Conservation (phyloP, 2,888 invertebrate species). For the Lithophane socia region DNA sequence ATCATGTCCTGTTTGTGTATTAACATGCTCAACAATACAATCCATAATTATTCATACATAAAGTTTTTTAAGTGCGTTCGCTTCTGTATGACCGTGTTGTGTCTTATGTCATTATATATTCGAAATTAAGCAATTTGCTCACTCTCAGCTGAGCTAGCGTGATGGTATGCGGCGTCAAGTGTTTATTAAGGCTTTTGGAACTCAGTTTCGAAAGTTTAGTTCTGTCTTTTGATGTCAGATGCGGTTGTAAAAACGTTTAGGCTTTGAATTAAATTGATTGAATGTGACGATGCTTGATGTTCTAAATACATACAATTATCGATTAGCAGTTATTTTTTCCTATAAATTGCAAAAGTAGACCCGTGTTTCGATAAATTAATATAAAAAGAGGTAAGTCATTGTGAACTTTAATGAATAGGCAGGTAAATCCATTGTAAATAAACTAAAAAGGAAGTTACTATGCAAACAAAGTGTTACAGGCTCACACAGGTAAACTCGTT, state of each 20-base stretch:
- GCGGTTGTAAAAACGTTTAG: slow-evolving; percentile 6
- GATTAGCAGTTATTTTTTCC: background rate
- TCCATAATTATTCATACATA: slow-evolving; percentile 4
- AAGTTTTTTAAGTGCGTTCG: slow-evolving; percentile 14
- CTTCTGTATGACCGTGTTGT: slow-evolving; percentile 15
- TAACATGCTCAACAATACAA: background rate
- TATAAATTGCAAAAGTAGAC: background rate
- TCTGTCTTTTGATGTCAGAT: slow-evolving; percentile 10
- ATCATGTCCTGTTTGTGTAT: background rate
- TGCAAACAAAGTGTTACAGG: slow-evolving; percentile 9
- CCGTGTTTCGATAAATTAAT: background rate
- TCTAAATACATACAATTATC: slow-evolving; percentile 24
- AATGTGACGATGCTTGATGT: slow-evolving; percentile 13
- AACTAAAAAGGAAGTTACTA: slow-evolving; percentile 16
- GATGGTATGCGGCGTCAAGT: slow-evolving; percentile 43
- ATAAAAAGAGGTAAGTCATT: background rate
- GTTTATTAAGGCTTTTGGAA: slow-evolving; percentile 40
- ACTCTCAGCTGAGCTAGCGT: slow-evolving; percentile 36
- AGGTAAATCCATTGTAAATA: background rate
- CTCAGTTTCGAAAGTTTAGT: slow-evolving; percentile 53
- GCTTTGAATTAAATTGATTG: slow-evolving; percentile 24
- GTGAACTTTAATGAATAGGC: background rate
- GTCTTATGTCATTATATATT: slow-evolving; percentile 52
- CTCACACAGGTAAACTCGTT: slow-evolving; percentile 19
- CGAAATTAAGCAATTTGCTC: slow-evolving; percentile 54